Conservation (phyloP, 2,113 vertebrate genomes). For the Nannobrachium achirus region DNA sequence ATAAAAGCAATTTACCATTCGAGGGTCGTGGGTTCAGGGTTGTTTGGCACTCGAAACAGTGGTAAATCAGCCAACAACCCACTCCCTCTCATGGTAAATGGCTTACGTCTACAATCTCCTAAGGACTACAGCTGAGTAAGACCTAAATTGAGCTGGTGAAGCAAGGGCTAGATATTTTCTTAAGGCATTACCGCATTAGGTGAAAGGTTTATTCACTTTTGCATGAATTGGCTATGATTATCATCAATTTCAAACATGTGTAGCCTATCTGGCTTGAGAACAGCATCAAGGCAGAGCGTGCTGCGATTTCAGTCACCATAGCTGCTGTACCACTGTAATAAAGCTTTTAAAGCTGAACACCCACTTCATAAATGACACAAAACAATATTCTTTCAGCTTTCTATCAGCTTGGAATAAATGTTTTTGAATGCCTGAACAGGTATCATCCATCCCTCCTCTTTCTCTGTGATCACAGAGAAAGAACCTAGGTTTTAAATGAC, state of each 20-base stretch:
- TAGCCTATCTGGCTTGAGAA: constrained; percentile 60
- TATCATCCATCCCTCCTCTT: constrained; percentile 8
- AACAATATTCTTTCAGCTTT: constrained; percentile 35
- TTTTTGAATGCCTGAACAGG: constrained; percentile 28
- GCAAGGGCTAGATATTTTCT: constrained; percentile 37
- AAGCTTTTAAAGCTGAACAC: constrained; percentile 41
- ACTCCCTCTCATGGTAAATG: too few species aligned
- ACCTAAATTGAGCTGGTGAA: constrained; percentile 50
- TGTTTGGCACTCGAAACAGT: too few species aligned
- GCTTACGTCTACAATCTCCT: too few species aligned
- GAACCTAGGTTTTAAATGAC: not conserved
- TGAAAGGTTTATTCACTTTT: constrained; percentile 27
- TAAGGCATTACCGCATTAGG: constrained; percentile 56
- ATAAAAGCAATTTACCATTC: too few species aligned
- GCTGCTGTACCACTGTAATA: not conserved
- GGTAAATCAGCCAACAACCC: too few species aligned
- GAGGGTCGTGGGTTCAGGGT: too few species aligned
- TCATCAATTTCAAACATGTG: not conserved
- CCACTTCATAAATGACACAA: constrained; percentile 23
- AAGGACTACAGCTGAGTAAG: not conserved
- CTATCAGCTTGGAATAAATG: constrained; percentile 5
- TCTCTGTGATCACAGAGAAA: not conserved
- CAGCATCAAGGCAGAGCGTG: constrained; percentile 14
- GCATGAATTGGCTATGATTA: constrained; percentile 3
- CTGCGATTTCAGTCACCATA: constrained; percentile 10